Evolutionary conservation across 2,888 invertebrate species (phyloP).

Genomic region (Folsomia candida): DNA sequence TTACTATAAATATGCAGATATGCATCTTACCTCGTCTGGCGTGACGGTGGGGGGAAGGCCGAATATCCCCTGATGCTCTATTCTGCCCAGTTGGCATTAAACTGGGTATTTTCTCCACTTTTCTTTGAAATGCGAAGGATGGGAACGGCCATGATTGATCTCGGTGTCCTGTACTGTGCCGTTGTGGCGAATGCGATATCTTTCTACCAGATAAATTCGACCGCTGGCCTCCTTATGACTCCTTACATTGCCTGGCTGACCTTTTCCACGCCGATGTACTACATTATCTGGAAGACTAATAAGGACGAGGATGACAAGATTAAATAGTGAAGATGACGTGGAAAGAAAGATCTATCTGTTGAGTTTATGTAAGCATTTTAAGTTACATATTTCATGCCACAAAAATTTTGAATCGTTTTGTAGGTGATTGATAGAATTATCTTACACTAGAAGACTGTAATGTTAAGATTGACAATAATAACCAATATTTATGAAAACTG

Average conservation of each 20-base stretch:
- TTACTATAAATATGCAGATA: too few species aligned
- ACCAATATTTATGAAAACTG: too few species aligned
- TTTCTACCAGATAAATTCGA: conserved; percentile 32
- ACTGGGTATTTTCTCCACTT: conserved; percentile 82
- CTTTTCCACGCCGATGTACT: conserved; percentile 69
- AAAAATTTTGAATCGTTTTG: too few species aligned
- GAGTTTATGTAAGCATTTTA: too few species aligned
- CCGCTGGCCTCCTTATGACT: conserved; percentile 60
- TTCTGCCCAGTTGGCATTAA: conserved; percentile 71
- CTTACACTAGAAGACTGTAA: too few species aligned
- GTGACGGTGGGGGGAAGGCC: conserved; percentile 66
- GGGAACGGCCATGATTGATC: conserved; percentile 62
- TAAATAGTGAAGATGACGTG: not conserved
- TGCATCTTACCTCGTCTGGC: conserved; percentile 76
- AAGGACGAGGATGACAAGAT: conserved; percentile 51
- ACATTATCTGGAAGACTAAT: conserved; percentile 65
- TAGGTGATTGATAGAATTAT: too few species aligned
- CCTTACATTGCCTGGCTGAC: conserved; percentile 75
- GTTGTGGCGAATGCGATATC: conserved; percentile 27
- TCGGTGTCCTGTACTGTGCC: conserved; percentile 26
- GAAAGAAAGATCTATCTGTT: not conserved
- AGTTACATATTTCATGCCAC: too few species aligned
- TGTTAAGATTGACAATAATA: too few species aligned
- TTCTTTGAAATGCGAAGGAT: conserved; percentile 72
- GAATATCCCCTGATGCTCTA: conserved; percentile 66